Base-by-base conservation (phyloP, 2,113 vertebrate species). In the Coreoperca whiteheadi region DNA sequence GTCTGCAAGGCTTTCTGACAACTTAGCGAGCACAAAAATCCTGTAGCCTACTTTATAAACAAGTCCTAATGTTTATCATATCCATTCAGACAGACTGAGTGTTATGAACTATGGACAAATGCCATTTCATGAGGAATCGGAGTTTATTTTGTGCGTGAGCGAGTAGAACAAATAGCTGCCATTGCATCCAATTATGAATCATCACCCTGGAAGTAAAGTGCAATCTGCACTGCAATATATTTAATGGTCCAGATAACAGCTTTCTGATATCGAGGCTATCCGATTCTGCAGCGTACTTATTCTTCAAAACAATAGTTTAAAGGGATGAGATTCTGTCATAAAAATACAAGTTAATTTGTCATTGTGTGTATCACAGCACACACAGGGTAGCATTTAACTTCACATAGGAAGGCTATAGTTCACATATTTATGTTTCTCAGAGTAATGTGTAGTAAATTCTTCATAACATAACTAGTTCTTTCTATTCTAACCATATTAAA, bases 31-130 rank as follows among this genome's bases (percentile, higher is more conserved):
- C 53, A 56, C 34, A 82, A 64, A 78, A 15, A 76, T 41, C 0
- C 2, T 43, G 41, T 25, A n/a, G n/a, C n/a, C n/a, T n/a, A 25
- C 16, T 78, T 84, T 60, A 54, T 54, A 46, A 77, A 57, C 60
- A 48, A 30, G 23, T 65, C 61, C 67, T 59, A 61, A 69, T 74
- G 54, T 84, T 78, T 73, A 37, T 67, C 51, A 51, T n/a, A 46
- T 51, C 61, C 53, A 54, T 50, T 63, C 54, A 56, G 57, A 80
- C 83, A 75, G 65, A 32, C 56, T 18, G 59, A 59, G 39, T 69
- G 85, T 87, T 81, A 86, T 87, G 76, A 84, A 41, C 57, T 65
- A 18, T 32, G 28, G 18, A 60, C 25, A 61, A 79, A 79, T 4
- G 18, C 18, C 4, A n/a, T 74, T 74, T 84, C 54, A 59, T 9